Evolutionary conservation across 2,797 vertebrate species (phyloP), one percentile per base, ranked within the genome.

Genomic region (Acanthopagrus latus): DNA sequence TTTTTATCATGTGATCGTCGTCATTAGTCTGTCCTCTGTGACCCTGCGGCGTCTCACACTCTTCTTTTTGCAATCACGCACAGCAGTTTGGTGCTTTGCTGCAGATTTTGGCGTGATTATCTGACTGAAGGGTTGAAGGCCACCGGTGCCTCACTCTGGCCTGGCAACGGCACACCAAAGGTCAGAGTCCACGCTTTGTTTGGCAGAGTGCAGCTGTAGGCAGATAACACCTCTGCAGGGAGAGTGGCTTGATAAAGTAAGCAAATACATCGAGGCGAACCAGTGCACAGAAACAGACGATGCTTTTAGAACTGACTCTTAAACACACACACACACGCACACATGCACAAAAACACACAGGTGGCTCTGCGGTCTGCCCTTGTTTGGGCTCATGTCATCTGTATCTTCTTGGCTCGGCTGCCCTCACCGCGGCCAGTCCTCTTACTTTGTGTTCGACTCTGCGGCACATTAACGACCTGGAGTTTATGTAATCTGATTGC

Each of bases 161-260:
- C 80, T 78, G 85, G 43, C 62, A 74, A 60, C 74, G 70, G 58
- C 44, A 58, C 73, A 68, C 58, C n/a, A 76, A 74, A 86, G 88
- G 82, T 91, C 72, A 86, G 67, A 90, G 85, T 88, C 80, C 76
- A 25, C 4, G 62, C 78, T 86, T 89, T 89, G 76, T 88, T 89
- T 70, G 54, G 46, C 51, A 10, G 64, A 74, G 80, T 76, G 54
- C 77, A 80, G 83, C 86, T 81, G 78, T 25, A 71, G 77, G 68
- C 74, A 74, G 84, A 90, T 90, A 89, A 57, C 80, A 55, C 80
- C 59, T 70, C 75, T 73, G 75, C 29, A 29, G 67, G 80, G 74
- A 78, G 57, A 65, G 74, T 52, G 41, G 38, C 58, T 54, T 57
- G 78, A 82, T 84, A 51, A 76, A 79, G 65, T 82, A 78, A 81